Evolutionary conservation across 2,113 vertebrate species (phyloP).

Genomic region (Laticauda colubrina): DNA sequence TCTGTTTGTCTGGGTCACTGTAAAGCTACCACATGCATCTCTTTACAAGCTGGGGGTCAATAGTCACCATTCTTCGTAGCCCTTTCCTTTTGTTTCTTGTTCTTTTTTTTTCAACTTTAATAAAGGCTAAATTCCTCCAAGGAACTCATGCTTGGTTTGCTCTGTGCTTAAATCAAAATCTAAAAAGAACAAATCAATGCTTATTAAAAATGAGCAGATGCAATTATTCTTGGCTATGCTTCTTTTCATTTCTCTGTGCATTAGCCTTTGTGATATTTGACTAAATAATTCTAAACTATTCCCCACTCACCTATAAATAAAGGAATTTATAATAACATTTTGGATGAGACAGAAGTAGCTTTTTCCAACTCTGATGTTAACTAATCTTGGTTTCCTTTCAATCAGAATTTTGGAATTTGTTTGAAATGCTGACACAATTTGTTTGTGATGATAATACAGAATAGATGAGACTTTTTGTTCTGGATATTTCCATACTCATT

Average conservation of each 20-base stretch:
- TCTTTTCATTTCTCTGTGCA: slow-evolving; percentile 7
- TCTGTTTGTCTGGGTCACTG: neutral
- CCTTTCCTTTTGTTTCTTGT: neutral
- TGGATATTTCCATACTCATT: neutral
- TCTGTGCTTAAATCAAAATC: slow-evolving; percentile 31
- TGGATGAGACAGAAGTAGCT: neutral
- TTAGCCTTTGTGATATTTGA: slow-evolving; percentile 20
- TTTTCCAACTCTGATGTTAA: neutral
- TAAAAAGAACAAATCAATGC: slow-evolving; percentile 38
- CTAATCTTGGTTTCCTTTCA: neutral
- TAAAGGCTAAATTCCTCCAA: slow-evolving; percentile 18
- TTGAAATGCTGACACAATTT: neutral
- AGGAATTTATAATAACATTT: neutral
- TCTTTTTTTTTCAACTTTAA: slow-evolving; percentile 6
- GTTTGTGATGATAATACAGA: neutral
- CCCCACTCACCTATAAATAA: too few species aligned
- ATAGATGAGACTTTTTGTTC: neutral
- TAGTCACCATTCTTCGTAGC: slow-evolving; percentile 20
- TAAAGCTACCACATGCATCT: neutral
- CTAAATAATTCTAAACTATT: slow-evolving; percentile 2
- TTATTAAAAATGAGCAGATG: slow-evolving; percentile 27
- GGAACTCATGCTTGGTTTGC: slow-evolving; percentile 12
- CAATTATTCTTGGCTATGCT: slow-evolving; percentile 38
- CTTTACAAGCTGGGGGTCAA: slow-evolving; percentile 18
- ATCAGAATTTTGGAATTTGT: neutral